These are phyloP conservation scores for Melanotaenia pygmaea DNA, from an alignment of 2,797 vertebrate species.

Conservation along the genomic window DNA sequence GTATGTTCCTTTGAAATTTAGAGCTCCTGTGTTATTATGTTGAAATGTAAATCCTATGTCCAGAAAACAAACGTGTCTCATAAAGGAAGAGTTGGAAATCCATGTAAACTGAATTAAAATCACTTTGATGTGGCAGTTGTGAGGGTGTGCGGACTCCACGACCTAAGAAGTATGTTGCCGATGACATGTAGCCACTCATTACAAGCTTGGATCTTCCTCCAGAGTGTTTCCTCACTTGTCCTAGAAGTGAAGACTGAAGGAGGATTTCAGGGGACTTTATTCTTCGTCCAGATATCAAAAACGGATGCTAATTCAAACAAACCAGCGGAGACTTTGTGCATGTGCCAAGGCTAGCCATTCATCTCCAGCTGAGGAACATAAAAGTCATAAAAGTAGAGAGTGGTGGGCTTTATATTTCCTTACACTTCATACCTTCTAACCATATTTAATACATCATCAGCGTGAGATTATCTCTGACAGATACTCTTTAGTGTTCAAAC, in stretches of 20 bases:
- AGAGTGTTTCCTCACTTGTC: constrained; percentile 34
- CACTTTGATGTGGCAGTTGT: constrained; percentile 29
- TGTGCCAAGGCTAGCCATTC: constrained; percentile 53
- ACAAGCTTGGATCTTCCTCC: constrained; percentile 22
- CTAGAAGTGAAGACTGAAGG: constrained; percentile 31
- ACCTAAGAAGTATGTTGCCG: constrained; percentile 17
- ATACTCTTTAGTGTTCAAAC: constrained; percentile 12
- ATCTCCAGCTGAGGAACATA: constrained; percentile 47
- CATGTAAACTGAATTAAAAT: constrained; percentile 20
- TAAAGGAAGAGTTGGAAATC: constrained; percentile 28
- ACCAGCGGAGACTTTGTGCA: constrained; percentile 43
- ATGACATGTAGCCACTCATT: constrained; percentile 41
- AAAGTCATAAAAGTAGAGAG: constrained; percentile 48
- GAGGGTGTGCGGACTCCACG: background rate
- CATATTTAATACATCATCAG: constrained; percentile 27
- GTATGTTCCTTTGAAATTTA: constrained; percentile 16
- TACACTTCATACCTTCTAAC: constrained; percentile 38
- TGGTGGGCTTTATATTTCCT: constrained; percentile 46
- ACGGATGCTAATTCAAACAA: constrained; percentile 49
- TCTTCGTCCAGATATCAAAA: constrained; percentile 45
- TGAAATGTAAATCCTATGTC: constrained; percentile 28
- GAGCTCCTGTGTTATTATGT: constrained; percentile 2
- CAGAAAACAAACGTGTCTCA: constrained; percentile 26
- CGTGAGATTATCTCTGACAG: constrained; percentile 28
- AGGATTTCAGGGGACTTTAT: constrained; percentile 32